Evolutionary conservation across 37 sponge, comb jelly and placozoan genomes (phyloP).

Genomic region (Tethya wilhelma): DNA sequence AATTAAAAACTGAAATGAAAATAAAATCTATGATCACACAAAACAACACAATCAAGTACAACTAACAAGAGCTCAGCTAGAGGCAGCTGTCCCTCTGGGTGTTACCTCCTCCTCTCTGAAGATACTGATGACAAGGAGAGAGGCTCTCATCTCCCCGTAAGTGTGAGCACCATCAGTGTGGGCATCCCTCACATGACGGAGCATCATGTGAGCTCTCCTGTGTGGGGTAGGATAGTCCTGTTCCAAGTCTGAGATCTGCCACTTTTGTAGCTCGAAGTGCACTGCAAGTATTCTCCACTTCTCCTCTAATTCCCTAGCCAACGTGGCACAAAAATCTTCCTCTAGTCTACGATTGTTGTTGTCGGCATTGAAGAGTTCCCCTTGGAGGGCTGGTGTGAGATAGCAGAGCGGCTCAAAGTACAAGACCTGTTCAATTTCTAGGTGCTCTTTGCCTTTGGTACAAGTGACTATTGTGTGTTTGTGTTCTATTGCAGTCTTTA

Average conservation of each 20-base stretch:
- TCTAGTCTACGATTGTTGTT: not conserved
- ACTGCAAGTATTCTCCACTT: constrained; percentile 23
- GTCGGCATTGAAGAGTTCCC: not conserved
- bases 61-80: not conserved
- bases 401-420: constrained; percentile 20
- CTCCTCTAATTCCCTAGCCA: not conserved
- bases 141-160: not conserved
- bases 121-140: constrained; percentile 21
- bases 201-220: constrained; percentile 13
- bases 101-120: not conserved
- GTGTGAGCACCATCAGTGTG: constrained; percentile 12
- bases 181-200: not conserved
- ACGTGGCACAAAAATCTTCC: constrained; percentile 4
- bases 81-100: too few relatives aligned
- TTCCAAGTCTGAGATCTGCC: not conserved
- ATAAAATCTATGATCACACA: too few relatives aligned
- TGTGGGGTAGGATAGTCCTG: not conserved
- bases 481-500: not conserved
- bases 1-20: too few relatives aligned
- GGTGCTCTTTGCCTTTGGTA: not conserved
- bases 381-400: not conserved
- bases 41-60: not conserved
- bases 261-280: not conserved
- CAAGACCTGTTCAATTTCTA: not conserved
- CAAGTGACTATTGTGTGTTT: not conserved